phyloP scores from a whole-genome alignment of 2,888 invertebrate species.

The Macrophya annulata region DNA sequence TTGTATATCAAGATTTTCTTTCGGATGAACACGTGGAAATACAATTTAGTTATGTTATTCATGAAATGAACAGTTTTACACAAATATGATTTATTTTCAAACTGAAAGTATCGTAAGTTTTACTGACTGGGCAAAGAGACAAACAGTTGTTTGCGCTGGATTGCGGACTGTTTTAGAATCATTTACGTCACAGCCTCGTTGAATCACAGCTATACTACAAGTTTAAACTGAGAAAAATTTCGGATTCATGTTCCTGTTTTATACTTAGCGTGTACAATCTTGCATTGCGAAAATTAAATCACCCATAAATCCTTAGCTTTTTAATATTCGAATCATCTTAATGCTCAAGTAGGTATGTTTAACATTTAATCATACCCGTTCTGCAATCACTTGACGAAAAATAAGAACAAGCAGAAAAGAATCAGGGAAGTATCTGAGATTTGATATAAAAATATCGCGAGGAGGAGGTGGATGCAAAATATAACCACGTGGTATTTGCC shows the following conservation, averaged over 20 bases:
- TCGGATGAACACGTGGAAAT: background rate
- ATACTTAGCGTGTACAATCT: background rate
- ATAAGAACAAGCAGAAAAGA: background rate
- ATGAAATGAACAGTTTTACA: background rate
- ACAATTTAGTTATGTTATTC: background rate
- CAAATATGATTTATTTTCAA: background rate
- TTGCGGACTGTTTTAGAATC: slow-evolving; percentile 55
- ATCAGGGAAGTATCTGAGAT: background rate
- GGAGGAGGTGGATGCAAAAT: background rate
- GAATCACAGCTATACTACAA: slow-evolving; percentile 47
- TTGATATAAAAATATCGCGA: background rate
- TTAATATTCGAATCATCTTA: background rate
- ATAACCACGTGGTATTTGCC: background rate
- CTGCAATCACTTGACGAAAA: background rate
- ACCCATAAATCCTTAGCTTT: background rate
- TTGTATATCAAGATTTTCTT: background rate
- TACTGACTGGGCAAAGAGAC: slow-evolving; percentile 43
- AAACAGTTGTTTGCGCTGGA: slow-evolving; percentile 50
- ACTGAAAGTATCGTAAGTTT: slow-evolving; percentile 13
- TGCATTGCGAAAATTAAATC: background rate
- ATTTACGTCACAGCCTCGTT: slow-evolving; percentile 49
- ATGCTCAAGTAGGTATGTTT: background rate
- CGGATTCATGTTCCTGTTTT: background rate
- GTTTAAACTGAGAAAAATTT: slow-evolving; percentile 12
- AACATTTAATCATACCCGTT: background rate